phyloP scores from a whole-genome alignment of 2,888 invertebrate species.

The Platycnemis pennipes region DNA sequence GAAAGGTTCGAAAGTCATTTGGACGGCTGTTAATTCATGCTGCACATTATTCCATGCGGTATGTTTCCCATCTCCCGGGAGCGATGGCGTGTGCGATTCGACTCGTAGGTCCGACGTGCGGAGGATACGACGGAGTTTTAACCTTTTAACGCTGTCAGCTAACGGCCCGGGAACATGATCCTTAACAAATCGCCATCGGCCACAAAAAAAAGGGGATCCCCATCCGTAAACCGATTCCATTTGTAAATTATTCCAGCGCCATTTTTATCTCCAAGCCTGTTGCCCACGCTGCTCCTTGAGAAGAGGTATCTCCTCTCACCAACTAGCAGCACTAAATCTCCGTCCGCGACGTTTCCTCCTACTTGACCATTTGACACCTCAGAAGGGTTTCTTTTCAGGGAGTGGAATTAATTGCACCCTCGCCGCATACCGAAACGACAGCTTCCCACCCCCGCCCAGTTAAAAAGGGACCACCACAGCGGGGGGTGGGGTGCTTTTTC shows the following conservation, averaged over 20 bases:
- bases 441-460: not conserved
- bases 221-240: not conserved
- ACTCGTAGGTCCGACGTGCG: not conserved
- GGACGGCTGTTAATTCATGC: not conserved
- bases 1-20: not conserved
- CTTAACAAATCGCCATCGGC: not conserved
- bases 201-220: not conserved
- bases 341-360: not conserved
- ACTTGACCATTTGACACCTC: conserved; percentile 18
- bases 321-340: conserved; percentile 14
- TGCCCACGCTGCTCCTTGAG: not conserved
- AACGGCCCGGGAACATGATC: not conserved
- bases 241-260: conserved; percentile 13
- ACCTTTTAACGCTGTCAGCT: not conserved
- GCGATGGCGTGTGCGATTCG: not conserved
- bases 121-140: not conserved
- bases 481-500: not conserved
- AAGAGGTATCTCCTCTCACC: not conserved
- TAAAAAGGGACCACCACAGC: not conserved
- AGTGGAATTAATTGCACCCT: conserved; percentile 30
- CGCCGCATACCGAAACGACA: not conserved
- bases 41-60: not conserved
- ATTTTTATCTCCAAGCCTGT: not conserved
- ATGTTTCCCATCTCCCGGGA: not conserved
- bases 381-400: not conserved